A percentile compares a stretch with the other conserved stretches of the same genome.
phyloP scores from a whole-genome alignment of 2,113 vertebrate genomes.

The Melospiza melodia region DNA sequence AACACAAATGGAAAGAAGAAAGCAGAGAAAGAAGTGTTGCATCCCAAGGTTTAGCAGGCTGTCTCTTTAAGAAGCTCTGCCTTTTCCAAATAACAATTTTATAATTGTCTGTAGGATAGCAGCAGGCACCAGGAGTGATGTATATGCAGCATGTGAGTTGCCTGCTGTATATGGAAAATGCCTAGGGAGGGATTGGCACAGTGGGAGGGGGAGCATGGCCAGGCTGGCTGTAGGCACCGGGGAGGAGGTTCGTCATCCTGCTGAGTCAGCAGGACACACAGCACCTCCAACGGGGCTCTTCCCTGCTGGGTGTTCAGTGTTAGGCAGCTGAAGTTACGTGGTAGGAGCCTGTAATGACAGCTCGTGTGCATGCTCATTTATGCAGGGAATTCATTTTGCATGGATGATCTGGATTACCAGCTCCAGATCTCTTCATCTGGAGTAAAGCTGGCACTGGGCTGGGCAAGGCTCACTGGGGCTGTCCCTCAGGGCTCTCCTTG shows the following conservation, averaged over 20 bases:
- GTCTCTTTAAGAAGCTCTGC: background rate
- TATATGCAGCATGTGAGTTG: background rate
- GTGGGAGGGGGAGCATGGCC: background rate
- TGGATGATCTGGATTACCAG: background rate
- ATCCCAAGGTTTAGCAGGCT: background rate
- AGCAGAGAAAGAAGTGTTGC: background rate
- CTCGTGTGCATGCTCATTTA: background rate
- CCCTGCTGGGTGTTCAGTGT: background rate
- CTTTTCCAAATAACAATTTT: background rate
- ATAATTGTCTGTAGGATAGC: background rate
- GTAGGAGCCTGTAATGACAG: background rate
- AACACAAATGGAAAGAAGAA: background rate
- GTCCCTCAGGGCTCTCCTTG: background rate
- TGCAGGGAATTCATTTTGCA: background rate
- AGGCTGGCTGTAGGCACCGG: background rate
- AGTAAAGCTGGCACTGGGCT: background rate
- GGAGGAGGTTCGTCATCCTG: constrained; percentile 13
- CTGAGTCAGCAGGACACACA: constrained; percentile 19
- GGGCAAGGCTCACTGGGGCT: background rate
- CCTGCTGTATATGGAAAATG: background rate
- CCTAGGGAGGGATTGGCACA: background rate
- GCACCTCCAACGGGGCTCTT: constrained; percentile 4
- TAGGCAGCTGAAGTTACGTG: background rate
- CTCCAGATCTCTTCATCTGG: background rate
- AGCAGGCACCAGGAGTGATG: background rate